phyloP scores from a whole-genome alignment of 2,888 invertebrate species.

The Amblyteles armatorius region DNA sequence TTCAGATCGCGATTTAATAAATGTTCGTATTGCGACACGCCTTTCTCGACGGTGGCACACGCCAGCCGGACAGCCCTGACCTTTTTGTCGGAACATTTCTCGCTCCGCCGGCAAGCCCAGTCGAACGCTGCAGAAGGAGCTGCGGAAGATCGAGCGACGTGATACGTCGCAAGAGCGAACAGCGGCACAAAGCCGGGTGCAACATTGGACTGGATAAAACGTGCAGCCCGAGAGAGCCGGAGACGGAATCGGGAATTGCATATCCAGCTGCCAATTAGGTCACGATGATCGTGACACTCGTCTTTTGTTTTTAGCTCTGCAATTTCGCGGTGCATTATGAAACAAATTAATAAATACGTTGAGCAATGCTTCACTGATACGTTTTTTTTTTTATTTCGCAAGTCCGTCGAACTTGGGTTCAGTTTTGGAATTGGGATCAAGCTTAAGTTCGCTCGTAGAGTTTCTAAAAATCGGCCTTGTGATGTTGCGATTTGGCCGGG shows the following conservation, averaged over 20 bases:
- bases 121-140: slow-evolving; percentile 6
- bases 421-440: no score
- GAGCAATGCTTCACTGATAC: background rate
- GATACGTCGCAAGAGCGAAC: slow-evolving; percentile 43
- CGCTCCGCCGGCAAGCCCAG: slow-evolving; percentile 3
- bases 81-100: slow-evolving; percentile 46
- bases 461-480: no score
- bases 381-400: background rate
- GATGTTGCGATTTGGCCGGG: no score
- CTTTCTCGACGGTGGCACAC: slow-evolving; percentile 45
- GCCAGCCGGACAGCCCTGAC: slow-evolving; percentile 47
- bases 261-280: slow-evolving; percentile 28
- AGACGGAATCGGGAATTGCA: slow-evolving; percentile 26
- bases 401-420: background rate
- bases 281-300: slow-evolving; percentile 21
- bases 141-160: slow-evolving; percentile 39
- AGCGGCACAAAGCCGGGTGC: slow-evolving; percentile 17
- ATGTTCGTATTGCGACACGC: slow-evolving; percentile 50
- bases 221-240: background rate
- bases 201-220: slow-evolving; percentile 19
- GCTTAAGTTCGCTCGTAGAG: no score
- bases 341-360: background rate
- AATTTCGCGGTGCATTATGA: background rate
- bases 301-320: background rate
- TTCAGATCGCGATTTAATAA: slow-evolving; percentile 52